Conservation (phyloP, 2,888 invertebrate genomes). For the Muschampia plurimacula region DNA sequence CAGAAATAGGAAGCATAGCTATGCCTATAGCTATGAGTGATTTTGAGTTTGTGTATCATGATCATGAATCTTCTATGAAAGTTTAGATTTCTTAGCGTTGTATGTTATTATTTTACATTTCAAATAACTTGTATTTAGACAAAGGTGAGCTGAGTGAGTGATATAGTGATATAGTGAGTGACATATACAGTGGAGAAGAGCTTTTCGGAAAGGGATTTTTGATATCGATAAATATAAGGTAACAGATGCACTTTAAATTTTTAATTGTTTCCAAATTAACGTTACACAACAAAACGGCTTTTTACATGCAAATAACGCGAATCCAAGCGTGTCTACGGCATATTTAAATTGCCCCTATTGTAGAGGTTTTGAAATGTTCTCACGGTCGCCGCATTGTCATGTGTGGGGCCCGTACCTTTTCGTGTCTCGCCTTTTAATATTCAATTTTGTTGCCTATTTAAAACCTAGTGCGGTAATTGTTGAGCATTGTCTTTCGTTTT, state of each 20-base stretch:
- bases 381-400: slow-evolving; percentile 70
- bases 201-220: too few relatives aligned
- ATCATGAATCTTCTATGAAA: too few relatives aligned
- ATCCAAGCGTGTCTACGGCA: slow-evolving; percentile 68
- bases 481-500: slow-evolving; percentile 33
- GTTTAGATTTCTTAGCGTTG: too few relatives aligned
- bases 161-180: too few relatives aligned
- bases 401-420: slow-evolving; percentile 55
- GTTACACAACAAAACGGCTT: slow-evolving; percentile 54
- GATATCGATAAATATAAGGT: too few relatives aligned
- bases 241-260: slow-evolving; percentile 10
- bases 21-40: too few relatives aligned
- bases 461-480: slow-evolving; percentile 40
- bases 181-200: too few relatives aligned
- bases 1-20: too few relatives aligned
- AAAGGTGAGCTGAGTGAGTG: too few relatives aligned
- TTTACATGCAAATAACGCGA: slow-evolving; percentile 64
- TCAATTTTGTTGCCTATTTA: slow-evolving; percentile 44
- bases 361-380: slow-evolving; percentile 73
- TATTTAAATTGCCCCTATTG: slow-evolving; percentile 73
- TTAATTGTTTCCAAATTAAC: slow-evolving; percentile 45
- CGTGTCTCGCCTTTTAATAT: slow-evolving; percentile 54
- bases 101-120: too few relatives aligned
- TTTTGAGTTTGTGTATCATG: too few relatives aligned
- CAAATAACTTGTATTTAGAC: too few relatives aligned